These are phyloP conservation scores for Tridacna gigas DNA, from an alignment of 2,888 invertebrate genomes.

Conservation along the genomic window DNA sequence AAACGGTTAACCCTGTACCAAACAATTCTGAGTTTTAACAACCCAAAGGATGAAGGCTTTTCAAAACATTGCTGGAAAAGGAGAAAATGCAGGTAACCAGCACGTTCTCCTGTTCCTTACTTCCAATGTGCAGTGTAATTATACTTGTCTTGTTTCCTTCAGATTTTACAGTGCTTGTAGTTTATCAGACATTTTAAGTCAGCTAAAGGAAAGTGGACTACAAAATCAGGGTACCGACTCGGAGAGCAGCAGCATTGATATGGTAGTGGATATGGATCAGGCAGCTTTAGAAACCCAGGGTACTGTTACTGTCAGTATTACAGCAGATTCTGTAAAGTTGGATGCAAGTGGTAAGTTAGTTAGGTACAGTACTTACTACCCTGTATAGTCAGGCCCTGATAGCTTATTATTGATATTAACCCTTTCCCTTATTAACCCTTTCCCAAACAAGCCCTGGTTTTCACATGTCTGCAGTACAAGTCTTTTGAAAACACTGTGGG, in stretches of 20 bases:
- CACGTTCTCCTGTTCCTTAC: too few relatives aligned
- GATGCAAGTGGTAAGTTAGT: conserved; percentile 55
- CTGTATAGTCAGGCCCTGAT: too few relatives aligned
- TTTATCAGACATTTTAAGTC: conserved; percentile 69
- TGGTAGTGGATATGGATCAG: conserved; percentile 64
- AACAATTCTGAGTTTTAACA: too few relatives aligned
- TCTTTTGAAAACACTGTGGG: neutral
- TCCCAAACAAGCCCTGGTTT: neutral
- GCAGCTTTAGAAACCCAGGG: conserved; percentile 34
- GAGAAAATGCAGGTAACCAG: too few relatives aligned
- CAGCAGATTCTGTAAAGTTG: conserved; percentile 56
- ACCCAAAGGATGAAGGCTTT: too few relatives aligned
- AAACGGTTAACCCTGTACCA: too few relatives aligned
- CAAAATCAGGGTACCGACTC: conserved; percentile 49
- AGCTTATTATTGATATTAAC: too few relatives aligned
- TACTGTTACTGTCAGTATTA: conserved; percentile 57
- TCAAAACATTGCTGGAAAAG: too few relatives aligned
- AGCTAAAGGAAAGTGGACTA: conserved; percentile 46
- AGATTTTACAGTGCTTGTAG: conserved; percentile 78
- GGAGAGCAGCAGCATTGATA: conserved; percentile 66
- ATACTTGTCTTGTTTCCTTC: neutral
- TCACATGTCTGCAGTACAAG: neutral
- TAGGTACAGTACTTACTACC: neutral
- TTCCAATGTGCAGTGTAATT: too few relatives aligned
- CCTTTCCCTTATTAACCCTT: neutral